These are phyloP conservation scores for Sinotaia quadrata DNA, from an alignment of 2,888 invertebrate genomes.

Conservation along the genomic window DNA sequence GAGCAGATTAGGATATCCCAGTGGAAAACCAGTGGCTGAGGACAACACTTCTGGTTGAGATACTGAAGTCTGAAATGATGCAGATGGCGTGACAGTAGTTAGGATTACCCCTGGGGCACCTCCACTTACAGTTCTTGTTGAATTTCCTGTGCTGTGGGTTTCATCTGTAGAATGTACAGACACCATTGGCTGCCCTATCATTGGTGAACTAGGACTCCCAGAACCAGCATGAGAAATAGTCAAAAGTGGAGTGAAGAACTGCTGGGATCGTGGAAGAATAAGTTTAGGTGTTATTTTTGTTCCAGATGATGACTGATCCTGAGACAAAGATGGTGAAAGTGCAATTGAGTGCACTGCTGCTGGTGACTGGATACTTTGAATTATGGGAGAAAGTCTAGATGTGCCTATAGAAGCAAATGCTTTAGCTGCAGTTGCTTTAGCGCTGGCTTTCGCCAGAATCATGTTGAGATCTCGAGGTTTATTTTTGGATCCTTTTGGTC, in stretches of 20 bases:
- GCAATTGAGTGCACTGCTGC: conserved; percentile 4
- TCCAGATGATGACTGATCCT: conserved; percentile 5
- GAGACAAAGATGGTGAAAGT: conserved; percentile 9
- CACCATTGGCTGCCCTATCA: conserved; percentile 47
- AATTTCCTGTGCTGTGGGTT: background rate
- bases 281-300: conserved; percentile 7
- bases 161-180: conserved; percentile 28
- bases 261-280: conserved; percentile 23
- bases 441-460: conserved; percentile 37
- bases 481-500: conserved; percentile 65
- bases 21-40: conserved; percentile 21
- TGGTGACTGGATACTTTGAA: conserved; percentile 13
- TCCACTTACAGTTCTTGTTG: background rate
- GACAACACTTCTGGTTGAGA: conserved; percentile 24
- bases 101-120: conserved; percentile 20
- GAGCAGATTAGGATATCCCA: conserved; percentile 26
- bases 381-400: conserved; percentile 2
- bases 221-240: conserved; percentile 14
- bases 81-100: conserved; percentile 14
- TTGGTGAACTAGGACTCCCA: background rate
- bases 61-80: background rate
- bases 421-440: conserved; percentile 12
- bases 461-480: conserved; percentile 45
- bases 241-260: conserved; percentile 24
- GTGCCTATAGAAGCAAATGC: conserved; percentile 6